These are phyloP conservation scores for Epicampocera succincta DNA, from an alignment of 2,888 invertebrate genomes.

Conservation along the genomic window DNA sequence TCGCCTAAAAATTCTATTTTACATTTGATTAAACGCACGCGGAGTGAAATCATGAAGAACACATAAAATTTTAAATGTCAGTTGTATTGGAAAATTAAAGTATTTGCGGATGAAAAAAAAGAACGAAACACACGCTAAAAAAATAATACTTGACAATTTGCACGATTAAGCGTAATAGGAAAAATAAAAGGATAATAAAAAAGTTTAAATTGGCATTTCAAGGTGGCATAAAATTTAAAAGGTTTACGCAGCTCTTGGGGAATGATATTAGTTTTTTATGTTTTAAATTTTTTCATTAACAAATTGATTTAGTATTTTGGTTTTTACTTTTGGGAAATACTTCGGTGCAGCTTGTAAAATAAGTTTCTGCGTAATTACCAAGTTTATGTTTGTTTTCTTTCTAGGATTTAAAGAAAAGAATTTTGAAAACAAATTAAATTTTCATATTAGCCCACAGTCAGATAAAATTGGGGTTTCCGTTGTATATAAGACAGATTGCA, in stretches of 20 bases:
- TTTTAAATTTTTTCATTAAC: not conserved
- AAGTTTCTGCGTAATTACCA: too few relatives aligned
- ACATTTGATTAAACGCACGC: constrained; percentile 40
- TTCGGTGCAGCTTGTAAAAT: too few relatives aligned
- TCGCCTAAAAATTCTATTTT: constrained; percentile 15
- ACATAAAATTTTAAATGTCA: constrained; percentile 35
- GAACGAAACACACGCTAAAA: not conserved
- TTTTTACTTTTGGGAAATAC: too few relatives aligned
- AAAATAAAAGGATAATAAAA: not conserved
- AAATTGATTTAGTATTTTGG: too few relatives aligned
- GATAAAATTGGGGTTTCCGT: too few relatives aligned
- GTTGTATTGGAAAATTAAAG: constrained; percentile 2
- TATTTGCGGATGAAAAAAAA: not conserved
- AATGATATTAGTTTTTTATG: not conserved
- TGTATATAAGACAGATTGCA: too few relatives aligned
- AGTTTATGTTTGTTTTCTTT: too few relatives aligned
- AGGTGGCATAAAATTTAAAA: constrained; percentile 14
- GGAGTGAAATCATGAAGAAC: constrained; percentile 19
- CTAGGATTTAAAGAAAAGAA: too few relatives aligned
- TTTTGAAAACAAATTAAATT: too few relatives aligned
- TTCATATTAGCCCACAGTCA: too few relatives aligned
- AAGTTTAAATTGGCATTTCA: not conserved
- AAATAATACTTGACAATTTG: constrained; percentile 24
- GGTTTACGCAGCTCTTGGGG: not conserved
- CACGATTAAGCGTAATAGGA: constrained; percentile 3